Evolutionary conservation across 2,113 vertebrate genomes (phyloP).

Genomic region (Anthoscopus minutus): DNA sequence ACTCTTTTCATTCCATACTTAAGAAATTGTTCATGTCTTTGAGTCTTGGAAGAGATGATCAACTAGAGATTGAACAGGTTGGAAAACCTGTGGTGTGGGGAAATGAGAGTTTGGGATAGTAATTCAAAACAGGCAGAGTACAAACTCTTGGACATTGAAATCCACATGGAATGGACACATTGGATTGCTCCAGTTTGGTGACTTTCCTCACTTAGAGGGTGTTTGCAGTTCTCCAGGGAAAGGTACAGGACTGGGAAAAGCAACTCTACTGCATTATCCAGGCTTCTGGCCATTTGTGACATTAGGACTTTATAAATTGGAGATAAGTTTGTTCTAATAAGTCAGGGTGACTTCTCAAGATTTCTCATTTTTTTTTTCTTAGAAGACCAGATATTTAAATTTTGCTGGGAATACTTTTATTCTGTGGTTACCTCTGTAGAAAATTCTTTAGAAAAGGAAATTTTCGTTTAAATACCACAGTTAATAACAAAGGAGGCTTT

Average conservation of each 20-base stretch:
- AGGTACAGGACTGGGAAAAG: neutral
- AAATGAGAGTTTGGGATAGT: neutral
- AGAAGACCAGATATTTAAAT: neutral
- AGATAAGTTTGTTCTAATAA: neutral
- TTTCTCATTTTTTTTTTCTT: neutral
- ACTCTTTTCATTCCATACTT: neutral
- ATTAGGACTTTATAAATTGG: neutral
- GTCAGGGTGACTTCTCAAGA: neutral
- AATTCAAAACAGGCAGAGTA: neutral
- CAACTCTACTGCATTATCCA: neutral
- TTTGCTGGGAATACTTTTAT: neutral
- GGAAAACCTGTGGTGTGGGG: neutral
- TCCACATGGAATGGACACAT: fast-evolving
- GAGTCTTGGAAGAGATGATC: neutral
- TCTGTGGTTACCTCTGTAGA: neutral
- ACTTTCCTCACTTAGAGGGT: neutral
- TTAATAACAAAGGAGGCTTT: neutral
- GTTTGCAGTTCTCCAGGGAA: neutral
- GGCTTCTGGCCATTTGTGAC: neutral
- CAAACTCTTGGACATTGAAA: neutral
- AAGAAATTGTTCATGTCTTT: neutral
- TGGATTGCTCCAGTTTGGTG: neutral
- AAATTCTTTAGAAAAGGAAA: neutral
- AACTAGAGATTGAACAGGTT: neutral
- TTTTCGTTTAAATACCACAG: neutral